These are phyloP conservation scores for Chrysoperla carnea DNA, from an alignment of 1,140 invertebrate species.

Conservation along the genomic window DNA sequence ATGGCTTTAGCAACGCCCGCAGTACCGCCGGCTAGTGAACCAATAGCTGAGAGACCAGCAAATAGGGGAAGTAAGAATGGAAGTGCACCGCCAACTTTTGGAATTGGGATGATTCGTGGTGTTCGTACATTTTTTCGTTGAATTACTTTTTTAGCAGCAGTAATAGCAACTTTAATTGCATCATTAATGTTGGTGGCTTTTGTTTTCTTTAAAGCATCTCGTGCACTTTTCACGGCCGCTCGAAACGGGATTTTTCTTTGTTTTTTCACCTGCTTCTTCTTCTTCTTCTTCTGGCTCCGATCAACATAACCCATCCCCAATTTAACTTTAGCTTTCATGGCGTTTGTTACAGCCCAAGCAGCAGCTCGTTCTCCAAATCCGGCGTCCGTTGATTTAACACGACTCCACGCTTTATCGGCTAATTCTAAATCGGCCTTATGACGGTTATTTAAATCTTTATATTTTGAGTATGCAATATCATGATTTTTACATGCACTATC, in stretches of 20 bases:
- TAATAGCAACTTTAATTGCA: conserved; percentile 6
- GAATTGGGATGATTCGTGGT: conserved; percentile 16
- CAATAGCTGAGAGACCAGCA: conserved; percentile 18
- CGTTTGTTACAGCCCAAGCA: conserved; percentile 12
- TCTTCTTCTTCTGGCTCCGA: too few relatives aligned
- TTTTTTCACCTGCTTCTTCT: too few relatives aligned
- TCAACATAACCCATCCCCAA: conserved; percentile 9
- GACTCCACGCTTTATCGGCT: too few relatives aligned
- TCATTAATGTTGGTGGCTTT: conserved; percentile 3
- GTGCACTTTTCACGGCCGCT: neutral
- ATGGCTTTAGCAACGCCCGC: conserved; percentile 17
- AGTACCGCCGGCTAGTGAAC: conserved; percentile 15
- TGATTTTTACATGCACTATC: conserved; percentile 26
- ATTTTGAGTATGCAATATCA: conserved; percentile 23
- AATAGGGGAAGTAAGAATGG: conserved; percentile 19
- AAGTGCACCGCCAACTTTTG: conserved; percentile 18
- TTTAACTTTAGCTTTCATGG: conserved; percentile 18
- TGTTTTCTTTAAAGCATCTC: neutral
- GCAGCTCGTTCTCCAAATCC: conserved; percentile 17
- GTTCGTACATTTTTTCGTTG: conserved; percentile 8
- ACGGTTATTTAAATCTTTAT: conserved; percentile 16
- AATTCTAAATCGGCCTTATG: conserved; percentile 24
- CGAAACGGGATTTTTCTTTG: too few relatives aligned
- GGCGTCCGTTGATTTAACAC: too few relatives aligned
- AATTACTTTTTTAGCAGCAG: conserved; percentile 3